A percentile compares a stretch with the other conserved stretches of the same genome.
Conservation (phyloP, 2,113 vertebrate species). For the Galbula dea region DNA sequence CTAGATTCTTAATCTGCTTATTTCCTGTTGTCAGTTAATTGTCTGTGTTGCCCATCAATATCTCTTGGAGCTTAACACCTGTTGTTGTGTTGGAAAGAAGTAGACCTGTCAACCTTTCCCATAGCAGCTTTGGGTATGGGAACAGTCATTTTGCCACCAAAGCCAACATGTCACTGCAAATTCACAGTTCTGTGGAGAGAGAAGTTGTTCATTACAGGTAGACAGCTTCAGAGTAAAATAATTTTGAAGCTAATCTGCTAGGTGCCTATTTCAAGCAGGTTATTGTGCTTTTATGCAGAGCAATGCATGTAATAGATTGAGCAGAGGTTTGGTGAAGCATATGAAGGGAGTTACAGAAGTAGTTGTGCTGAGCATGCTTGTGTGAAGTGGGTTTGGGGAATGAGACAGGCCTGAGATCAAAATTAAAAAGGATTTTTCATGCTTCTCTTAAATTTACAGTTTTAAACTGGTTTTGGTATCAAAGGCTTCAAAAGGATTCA, state of each 20-base stretch:
- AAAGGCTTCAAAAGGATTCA: background rate
- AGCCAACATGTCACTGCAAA: background rate
- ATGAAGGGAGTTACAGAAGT: background rate
- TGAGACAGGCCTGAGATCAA: background rate
- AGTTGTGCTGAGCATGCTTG: background rate
- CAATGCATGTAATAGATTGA: background rate
- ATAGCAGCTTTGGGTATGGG: background rate
- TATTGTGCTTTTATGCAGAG: background rate
- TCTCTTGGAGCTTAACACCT: background rate
- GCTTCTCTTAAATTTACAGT: background rate
- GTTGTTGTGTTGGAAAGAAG: background rate
- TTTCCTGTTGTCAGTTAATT: background rate
- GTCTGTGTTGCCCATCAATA: background rate
- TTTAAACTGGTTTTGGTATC: background rate
- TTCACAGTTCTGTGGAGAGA: background rate
- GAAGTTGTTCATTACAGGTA: background rate
- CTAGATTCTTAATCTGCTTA: background rate
- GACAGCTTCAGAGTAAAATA: background rate
- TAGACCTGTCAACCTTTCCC: background rate
- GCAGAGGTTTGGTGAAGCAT: background rate
- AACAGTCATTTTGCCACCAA: background rate
- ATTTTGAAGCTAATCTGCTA: background rate
- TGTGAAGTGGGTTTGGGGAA: background rate
- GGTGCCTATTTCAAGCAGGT: background rate
- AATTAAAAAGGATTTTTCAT: background rate